Percentiles rank a stretch among this genome's conserved stretches.
Evolutionary conservation across 2,113 vertebrate genomes (phyloP).

Genomic region (Plotosus lineatus): DNA sequence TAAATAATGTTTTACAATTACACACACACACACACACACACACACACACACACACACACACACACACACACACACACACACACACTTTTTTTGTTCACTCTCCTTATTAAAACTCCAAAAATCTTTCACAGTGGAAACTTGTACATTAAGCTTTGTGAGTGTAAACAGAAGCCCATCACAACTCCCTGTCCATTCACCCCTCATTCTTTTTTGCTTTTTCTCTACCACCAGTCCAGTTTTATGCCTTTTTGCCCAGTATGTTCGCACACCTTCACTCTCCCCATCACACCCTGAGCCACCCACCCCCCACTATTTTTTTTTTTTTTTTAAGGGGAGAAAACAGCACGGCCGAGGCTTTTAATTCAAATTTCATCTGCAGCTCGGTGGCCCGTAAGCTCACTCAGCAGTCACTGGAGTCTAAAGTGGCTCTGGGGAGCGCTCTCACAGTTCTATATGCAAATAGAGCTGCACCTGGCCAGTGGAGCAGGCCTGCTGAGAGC

Average conservation of each 20-base stretch:
- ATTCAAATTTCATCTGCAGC: constrained; percentile 98
- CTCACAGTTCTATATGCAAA: constrained; percentile 99
- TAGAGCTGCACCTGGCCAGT: constrained; percentile 98
- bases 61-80: no score
- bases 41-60: no score
- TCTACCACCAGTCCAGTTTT: constrained; percentile 31
- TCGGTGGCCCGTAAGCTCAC: constrained; percentile 84
- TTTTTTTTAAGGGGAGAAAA: constrained; percentile 72
- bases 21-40: no score
- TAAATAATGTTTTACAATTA: no score
- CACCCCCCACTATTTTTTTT: constrained; percentile 53
- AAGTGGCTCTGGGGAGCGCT: constrained; percentile 98
- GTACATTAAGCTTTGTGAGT: background rate
- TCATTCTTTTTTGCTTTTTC: constrained; percentile 27
- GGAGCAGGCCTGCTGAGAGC: constrained; percentile 94
- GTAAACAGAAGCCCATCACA: constrained; percentile 21
- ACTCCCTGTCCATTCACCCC: constrained; percentile 45
- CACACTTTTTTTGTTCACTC: no score
- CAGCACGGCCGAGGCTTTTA: constrained; percentile 83
- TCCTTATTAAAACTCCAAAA: background rate
- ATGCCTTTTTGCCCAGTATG: constrained; percentile 42
- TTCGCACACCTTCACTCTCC: constrained; percentile 58
- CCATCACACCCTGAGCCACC: constrained; percentile 52
- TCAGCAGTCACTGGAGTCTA: constrained; percentile 98
- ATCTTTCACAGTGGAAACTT: background rate